Evolutionary conservation across 2,113 vertebrate species (phyloP), one percentile per base, ranked within the genome.

Genomic region (Daphoenositta chrysoptera): DNA sequence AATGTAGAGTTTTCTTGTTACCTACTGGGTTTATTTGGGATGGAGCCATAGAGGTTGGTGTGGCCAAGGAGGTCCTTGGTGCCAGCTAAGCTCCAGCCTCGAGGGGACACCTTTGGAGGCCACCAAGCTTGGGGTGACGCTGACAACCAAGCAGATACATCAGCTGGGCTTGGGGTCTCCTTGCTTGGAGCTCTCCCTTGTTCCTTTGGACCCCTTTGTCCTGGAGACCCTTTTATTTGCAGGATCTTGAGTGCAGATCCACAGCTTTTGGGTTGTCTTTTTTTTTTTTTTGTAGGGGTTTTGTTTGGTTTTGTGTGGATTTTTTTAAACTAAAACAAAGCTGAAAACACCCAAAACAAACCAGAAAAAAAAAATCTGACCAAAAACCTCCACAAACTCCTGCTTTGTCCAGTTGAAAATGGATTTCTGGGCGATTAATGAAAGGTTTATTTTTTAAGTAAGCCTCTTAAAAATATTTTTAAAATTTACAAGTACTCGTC

Each of bases 21-120:
- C 10, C 39, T n/a, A 0, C 19, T 9, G 39, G 31, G 53, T 51
- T 58, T 27, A 4, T 5, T 42, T 68, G 83, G 72, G 58, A 2
- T 21, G 35, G 2, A 33, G 20, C 14, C 1, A 0, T 5, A 6
- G 60, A 44, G 45, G 16, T 20, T 21, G 64, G 51, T 14, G 23
- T 2, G 26, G 33, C 64, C n/a, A 4, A 2, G 7, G 14, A 39
- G 60, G 42, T 17, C 53, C 4, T 0, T 3, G 48, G 18, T 65
- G 40, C 35, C 69, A 72, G 20, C 58, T 28, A 47, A 84, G 30
- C 40, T 68, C 42, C 64, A 26, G 0, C 64, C 69, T 60, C 13
- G 10, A 50, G 44, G 48, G 44, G 21, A 13, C n/a, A 7, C 13
- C 61, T 35, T 4, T 47, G 71, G 56, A 44, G 30, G 80, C 22